phyloP scores from a whole-genome alignment of 2,797 vertebrate species.

The Rhinichthys osculus region DNA sequence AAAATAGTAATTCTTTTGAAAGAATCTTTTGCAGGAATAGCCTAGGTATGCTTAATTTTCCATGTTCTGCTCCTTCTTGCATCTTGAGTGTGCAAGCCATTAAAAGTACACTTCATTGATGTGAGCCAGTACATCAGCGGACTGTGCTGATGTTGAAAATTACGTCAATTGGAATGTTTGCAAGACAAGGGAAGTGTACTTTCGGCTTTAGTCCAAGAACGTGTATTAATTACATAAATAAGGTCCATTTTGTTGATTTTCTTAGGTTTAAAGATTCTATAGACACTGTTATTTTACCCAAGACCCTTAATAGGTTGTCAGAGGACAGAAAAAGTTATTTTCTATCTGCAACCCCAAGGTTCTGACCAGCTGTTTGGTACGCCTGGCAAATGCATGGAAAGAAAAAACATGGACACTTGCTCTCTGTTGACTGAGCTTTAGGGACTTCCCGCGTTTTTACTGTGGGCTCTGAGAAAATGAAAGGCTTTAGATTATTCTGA shows the following conservation, averaged over 20 bases:
- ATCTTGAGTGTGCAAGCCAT: slow-evolving; percentile 8
- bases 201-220: not conserved
- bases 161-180: not conserved
- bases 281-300: not conserved
- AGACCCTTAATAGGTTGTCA: slow-evolving; percentile 10
- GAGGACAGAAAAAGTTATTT: slow-evolving; percentile 27
- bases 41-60: not conserved
- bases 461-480: slow-evolving; percentile 46
- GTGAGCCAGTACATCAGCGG: not conserved
- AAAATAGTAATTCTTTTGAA: not conserved
- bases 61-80: not conserved
- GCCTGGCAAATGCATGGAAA: slow-evolving; percentile 8
- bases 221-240: not conserved
- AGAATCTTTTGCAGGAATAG: not conserved
- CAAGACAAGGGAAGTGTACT: not conserved
- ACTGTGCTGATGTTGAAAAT: not conserved
- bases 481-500: slow-evolving; percentile 52
- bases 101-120: not conserved
- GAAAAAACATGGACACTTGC: slow-evolving; percentile 36
- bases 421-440: slow-evolving; percentile 47
- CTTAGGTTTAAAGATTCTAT: not conserved
- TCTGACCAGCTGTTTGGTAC: slow-evolving; percentile 11
- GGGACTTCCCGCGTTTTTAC: slow-evolving; percentile 42
- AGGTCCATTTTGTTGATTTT: not conserved
- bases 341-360: slow-evolving; percentile 24